A percentile compares a stretch with the other conserved stretches of the same genome.
Evolutionary conservation across 2,113 vertebrate species (phyloP).

Genomic region (Taurulus bubalis): DNA sequence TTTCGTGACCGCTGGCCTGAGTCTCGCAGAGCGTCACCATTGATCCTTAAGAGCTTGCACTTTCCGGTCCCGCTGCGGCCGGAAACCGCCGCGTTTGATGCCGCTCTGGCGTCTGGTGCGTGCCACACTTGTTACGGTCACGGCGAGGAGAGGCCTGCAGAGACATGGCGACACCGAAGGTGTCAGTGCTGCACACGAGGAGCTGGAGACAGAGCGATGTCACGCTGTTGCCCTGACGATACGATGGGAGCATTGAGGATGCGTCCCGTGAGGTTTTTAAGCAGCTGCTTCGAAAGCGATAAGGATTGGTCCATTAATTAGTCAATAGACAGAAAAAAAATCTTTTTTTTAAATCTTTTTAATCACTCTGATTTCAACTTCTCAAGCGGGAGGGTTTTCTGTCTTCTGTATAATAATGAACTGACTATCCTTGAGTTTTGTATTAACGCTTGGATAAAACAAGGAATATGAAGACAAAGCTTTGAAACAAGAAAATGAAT

Average conservation of each 20-base stretch:
- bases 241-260: neutral
- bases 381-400: neutral
- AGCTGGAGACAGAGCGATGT: neutral
- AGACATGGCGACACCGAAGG: constrained; percentile 12
- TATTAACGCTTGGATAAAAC: neutral
- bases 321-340: neutral
- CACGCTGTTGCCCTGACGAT: neutral
- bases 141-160: constrained; percentile 30
- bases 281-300: neutral
- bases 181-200: neutral
- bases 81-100: neutral
- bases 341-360: neutral
- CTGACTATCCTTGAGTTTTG: neutral
- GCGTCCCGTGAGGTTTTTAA: neutral
- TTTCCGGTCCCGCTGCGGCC: constrained; percentile 12
- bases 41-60: constrained; percentile 58
- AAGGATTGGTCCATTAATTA: neutral
- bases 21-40: constrained; percentile 32
- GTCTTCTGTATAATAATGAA: neutral
- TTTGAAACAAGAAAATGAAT: neutral
- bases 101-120: neutral
- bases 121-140: constrained; percentile 46
- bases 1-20: constrained; percentile 48
- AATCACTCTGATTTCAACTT: neutral
- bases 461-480: neutral